These are phyloP conservation scores for Beris morrisii DNA, from an alignment of 2,888 invertebrate genomes.

Conservation along the genomic window DNA sequence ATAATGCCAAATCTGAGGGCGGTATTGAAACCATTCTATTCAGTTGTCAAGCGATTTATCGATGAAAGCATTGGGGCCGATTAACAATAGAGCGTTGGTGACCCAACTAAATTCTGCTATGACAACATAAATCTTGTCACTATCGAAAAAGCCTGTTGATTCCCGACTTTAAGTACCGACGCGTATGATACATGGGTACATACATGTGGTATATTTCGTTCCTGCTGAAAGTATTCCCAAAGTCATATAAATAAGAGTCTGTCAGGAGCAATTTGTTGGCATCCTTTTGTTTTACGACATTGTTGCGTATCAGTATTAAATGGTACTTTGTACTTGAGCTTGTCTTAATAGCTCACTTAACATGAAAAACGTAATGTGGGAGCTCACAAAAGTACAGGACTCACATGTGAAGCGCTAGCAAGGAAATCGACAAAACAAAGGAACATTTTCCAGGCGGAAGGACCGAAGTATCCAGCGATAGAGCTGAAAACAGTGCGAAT, in stretches of 20 bases:
- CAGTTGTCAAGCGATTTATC: slow-evolving; percentile 7
- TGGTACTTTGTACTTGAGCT: too few species aligned
- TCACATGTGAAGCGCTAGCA: not conserved
- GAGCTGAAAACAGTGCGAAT: slow-evolving; percentile 36
- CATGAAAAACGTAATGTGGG: slow-evolving; percentile 1
- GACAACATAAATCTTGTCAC: slow-evolving; percentile 15
- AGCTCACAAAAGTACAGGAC: not conserved
- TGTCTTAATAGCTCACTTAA: slow-evolving; percentile 6
- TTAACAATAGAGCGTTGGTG: not conserved
- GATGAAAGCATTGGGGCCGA: slow-evolving; percentile 2
- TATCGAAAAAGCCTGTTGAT: slow-evolving; percentile 25
- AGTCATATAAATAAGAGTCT: slow-evolving; percentile 20
- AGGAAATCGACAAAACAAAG: too few species aligned
- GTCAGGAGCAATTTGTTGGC: slow-evolving; percentile 14
- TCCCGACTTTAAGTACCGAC: not conserved
- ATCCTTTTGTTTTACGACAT: slow-evolving; percentile 3
- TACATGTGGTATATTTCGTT: not conserved
- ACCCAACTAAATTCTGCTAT: not conserved
- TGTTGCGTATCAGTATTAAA: not conserved
- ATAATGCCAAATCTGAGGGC: slow-evolving; percentile 16
- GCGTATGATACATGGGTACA: not conserved
- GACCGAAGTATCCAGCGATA: slow-evolving; percentile 7
- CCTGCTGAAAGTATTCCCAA: not conserved
- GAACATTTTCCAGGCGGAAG: slow-evolving; percentile 1
- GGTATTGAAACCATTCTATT: not conserved